Evolutionary conservation across 1,140 invertebrate genomes (phyloP).

Genomic region (Hyphantria cunea): DNA sequence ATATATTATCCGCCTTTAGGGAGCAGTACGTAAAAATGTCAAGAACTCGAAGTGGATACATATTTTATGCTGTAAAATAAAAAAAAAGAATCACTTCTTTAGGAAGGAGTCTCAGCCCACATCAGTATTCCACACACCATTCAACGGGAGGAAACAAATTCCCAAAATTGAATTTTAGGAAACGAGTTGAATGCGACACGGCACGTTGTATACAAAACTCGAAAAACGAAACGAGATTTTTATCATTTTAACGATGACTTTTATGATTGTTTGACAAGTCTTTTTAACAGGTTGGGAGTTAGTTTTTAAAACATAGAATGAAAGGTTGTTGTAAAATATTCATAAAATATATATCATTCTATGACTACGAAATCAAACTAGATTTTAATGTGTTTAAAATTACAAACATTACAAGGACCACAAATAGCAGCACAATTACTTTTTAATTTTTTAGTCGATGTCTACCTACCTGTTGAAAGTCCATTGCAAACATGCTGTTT

Average conservation of each 20-base stretch:
- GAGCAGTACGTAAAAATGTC: constrained; percentile 39
- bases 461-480: too few species aligned
- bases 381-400: too few species aligned
- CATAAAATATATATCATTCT: too few species aligned
- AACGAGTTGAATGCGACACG: constrained; percentile 80
- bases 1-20: too few species aligned
- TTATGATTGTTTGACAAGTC: constrained; percentile 30
- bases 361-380: too few species aligned
- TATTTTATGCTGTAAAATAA: constrained; percentile 53
- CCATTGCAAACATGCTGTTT: too few species aligned
- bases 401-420: too few species aligned
- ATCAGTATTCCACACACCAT: constrained; percentile 75
- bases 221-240: constrained; percentile 72
- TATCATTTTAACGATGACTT: constrained; percentile 71
- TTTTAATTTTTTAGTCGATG: too few species aligned
- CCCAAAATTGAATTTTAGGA: constrained; percentile 81
- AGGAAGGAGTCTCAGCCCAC: constrained; percentile 47
- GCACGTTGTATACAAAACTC: constrained; percentile 75
- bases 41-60: constrained; percentile 37
- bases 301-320: background rate
- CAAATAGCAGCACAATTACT: too few species aligned
- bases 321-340: too few species aligned
- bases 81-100: constrained; percentile 49
- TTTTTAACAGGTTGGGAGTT: background rate
- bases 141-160: constrained; percentile 78